Evolutionary conservation across 2,113 vertebrate genomes (phyloP).

Genomic region (Edolisoma coerulescens): DNA sequence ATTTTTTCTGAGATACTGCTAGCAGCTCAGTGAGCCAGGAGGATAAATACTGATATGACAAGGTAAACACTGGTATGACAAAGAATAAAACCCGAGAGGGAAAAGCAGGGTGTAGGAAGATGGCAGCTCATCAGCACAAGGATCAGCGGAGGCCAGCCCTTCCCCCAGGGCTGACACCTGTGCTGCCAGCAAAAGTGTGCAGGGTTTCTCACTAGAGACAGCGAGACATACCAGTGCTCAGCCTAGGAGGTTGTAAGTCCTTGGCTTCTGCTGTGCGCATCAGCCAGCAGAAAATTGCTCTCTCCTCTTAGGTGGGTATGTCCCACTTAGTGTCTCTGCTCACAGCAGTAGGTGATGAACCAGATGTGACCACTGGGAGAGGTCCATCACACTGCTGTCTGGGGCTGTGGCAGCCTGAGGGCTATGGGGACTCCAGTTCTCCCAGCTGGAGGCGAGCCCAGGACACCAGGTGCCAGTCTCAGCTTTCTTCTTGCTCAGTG

Average conservation of each 20-base stretch:
- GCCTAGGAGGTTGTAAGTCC: rapidly evolving
- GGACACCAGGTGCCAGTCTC: neutral
- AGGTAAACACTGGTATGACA: neutral
- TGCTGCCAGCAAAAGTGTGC: neutral
- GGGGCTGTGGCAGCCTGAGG: neutral
- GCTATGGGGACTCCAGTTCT: neutral
- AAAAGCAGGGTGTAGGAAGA: neutral
- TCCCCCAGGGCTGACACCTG: neutral
- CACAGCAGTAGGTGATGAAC: neutral
- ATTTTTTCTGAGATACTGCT: neutral
- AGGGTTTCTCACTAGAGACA: neutral
- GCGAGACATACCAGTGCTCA: neutral
- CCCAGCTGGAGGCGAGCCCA: neutral
- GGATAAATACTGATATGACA: neutral
- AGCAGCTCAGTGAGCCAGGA: neutral
- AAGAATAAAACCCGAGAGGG: neutral
- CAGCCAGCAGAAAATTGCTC: neutral
- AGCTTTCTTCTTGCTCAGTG: neutral
- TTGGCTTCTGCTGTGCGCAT: neutral
- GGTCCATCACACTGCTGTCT: neutral
- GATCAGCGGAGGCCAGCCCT: neutral
- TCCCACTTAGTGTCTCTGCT: neutral
- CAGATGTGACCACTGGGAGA: neutral
- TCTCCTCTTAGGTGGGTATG: neutral
- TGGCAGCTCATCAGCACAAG: neutral